phyloP scores from a whole-genome alignment of 2,113 vertebrate genomes.

The Dicaeum eximium region DNA sequence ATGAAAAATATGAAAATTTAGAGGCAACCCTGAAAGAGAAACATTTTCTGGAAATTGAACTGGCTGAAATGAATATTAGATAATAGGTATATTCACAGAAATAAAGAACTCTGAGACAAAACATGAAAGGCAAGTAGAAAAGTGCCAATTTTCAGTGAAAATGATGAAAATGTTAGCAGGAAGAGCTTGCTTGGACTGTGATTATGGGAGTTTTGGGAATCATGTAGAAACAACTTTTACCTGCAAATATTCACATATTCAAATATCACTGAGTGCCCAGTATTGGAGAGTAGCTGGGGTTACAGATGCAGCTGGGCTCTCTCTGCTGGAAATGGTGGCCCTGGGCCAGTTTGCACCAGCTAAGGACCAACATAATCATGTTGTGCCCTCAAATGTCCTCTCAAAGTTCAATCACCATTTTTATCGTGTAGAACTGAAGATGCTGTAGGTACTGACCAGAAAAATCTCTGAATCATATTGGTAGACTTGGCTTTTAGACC shows the following conservation, averaged over 20 bases:
- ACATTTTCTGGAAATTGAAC: neutral
- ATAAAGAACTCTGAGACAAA: neutral
- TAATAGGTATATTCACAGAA: neutral
- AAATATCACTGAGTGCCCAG: neutral
- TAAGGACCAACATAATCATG: neutral
- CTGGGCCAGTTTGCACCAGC: neutral
- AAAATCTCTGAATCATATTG: neutral
- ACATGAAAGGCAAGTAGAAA: neutral
- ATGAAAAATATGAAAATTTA: constrained; percentile 54
- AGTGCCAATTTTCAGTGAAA: neutral
- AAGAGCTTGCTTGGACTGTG: neutral
- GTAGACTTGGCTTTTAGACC: neutral
- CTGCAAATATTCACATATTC: neutral
- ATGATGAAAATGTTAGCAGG: neutral
- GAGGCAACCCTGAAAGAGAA: constrained; percentile 31
- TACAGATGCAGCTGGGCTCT: neutral
- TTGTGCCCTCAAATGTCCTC: neutral
- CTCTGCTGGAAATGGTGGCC: neutral
- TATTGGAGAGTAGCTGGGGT: neutral
- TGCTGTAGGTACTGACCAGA: neutral
- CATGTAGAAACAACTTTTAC: neutral
- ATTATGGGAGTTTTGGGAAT: neutral
- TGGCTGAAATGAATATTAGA: neutral
- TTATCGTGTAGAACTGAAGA: neutral
- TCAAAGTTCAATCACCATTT: constrained; percentile 10